A percentile compares a stretch with the other conserved stretches of the same genome.
Conservation (phyloP, 2,797 vertebrate species). For the Prionace glauca region DNA sequence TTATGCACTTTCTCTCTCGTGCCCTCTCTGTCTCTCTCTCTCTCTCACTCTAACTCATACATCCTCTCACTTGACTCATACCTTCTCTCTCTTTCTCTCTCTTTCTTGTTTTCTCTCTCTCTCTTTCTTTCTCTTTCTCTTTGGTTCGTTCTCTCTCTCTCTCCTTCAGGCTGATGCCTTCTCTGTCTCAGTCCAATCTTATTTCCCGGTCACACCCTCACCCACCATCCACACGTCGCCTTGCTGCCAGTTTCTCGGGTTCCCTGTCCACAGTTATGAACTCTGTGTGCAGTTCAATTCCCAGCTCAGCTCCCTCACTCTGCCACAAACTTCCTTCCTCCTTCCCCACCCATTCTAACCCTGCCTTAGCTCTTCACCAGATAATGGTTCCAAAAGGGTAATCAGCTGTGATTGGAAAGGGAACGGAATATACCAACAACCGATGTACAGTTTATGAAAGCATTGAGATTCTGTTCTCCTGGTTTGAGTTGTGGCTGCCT, state of each 20-base stretch:
- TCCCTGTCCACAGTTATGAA: not conserved
- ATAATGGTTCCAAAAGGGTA: not conserved
- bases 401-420: not conserved
- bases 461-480: not conserved
- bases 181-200: not conserved
- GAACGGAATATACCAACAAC: not conserved
- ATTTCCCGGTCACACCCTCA: not conserved
- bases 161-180: not conserved
- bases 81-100: not conserved
- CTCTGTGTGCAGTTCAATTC: not conserved
- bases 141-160: not conserved
- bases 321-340: not conserved
- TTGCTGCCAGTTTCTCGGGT: not conserved
- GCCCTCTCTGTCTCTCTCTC: not conserved
- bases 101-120: not conserved
- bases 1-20: not conserved
- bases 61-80: not conserved
- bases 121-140: conserved; percentile 9
- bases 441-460: not conserved
- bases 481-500: not conserved
- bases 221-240: not conserved
- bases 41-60: not conserved
- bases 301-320: not conserved
- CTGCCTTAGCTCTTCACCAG: not conserved
- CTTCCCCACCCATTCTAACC: not conserved